Conservation (phyloP, 1,140 invertebrate genomes). For the Vanessa tameamea region DNA sequence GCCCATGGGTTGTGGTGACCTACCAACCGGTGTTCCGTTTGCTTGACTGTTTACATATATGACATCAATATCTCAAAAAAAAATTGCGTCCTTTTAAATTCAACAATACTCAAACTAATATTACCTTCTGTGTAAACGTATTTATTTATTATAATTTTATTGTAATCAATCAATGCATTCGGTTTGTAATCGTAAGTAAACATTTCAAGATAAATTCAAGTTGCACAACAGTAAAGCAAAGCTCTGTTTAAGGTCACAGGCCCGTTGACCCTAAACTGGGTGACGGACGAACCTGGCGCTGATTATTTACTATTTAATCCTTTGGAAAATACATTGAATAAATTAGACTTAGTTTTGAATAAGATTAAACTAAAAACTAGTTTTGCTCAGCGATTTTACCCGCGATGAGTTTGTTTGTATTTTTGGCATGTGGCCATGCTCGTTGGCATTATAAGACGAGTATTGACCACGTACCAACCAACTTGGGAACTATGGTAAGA, state of each 20-base stretch:
- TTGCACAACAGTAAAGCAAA: slow-evolving; percentile 5
- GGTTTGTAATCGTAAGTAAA: slow-evolving; percentile 5
- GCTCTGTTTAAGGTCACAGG: slow-evolving; percentile 11
- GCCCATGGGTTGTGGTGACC: too few species aligned
- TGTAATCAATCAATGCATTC: background rate
- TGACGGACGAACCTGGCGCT: slow-evolving; percentile 36
- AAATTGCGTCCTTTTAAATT: too few species aligned
- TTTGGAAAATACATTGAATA: slow-evolving; percentile 6
- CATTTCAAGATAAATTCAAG: background rate
- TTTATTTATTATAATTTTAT: background rate
- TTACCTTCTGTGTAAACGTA: too few species aligned
- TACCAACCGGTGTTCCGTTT: too few species aligned
- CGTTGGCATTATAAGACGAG: background rate
- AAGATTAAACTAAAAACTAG: too few species aligned
- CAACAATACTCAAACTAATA: too few species aligned
- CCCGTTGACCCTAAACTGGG: slow-evolving; percentile 41
- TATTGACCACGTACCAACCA: too few species aligned
- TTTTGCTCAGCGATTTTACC: too few species aligned
- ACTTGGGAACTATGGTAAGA: too few species aligned
- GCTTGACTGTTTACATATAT: too few species aligned
- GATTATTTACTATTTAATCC: slow-evolving; percentile 11
- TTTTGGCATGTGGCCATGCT: too few species aligned
- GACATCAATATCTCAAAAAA: too few species aligned
- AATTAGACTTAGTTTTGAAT: background rate
- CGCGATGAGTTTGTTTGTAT: background rate